Evolutionary conservation across 2,113 vertebrate species (phyloP).

Genomic region (Pitta sordida): DNA sequence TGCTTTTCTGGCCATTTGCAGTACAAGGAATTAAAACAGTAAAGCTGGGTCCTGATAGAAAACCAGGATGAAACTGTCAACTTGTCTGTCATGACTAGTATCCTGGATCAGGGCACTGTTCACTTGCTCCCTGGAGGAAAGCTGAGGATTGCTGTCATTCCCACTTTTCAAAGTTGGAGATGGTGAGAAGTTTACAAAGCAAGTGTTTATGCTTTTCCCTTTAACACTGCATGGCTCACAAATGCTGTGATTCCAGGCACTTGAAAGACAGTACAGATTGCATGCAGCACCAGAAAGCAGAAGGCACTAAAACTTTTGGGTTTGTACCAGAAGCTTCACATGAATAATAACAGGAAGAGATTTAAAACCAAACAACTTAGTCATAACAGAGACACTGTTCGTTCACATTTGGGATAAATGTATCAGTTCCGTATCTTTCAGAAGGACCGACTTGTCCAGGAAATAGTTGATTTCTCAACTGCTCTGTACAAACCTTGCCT

Average conservation of each 20-base stretch:
- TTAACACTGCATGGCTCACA: neutral
- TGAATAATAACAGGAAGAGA: neutral
- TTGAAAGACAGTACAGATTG: neutral
- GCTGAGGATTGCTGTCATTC: neutral
- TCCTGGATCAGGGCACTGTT: neutral
- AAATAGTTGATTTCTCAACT: neutral
- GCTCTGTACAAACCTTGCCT: neutral
- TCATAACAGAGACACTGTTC: neutral
- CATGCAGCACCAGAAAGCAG: neutral
- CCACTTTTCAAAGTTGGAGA: neutral
- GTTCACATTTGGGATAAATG: neutral
- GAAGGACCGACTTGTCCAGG: neutral
- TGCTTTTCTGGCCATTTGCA: neutral
- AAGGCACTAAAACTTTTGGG: neutral
- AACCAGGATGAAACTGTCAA: neutral
- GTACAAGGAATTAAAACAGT: neutral
- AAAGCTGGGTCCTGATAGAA: neutral
- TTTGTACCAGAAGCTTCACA: neutral
- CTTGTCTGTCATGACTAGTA: neutral
- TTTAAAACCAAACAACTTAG: rapidly evolving
- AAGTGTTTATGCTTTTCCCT: neutral
- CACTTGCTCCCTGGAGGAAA: neutral
- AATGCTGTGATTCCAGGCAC: neutral
- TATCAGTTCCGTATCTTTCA: neutral
- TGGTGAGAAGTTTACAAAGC: neutral